Evolutionary conservation across 2,888 invertebrate genomes (phyloP), one percentile per base, ranked within the genome.

Genomic region (Noctua pronuba): DNA sequence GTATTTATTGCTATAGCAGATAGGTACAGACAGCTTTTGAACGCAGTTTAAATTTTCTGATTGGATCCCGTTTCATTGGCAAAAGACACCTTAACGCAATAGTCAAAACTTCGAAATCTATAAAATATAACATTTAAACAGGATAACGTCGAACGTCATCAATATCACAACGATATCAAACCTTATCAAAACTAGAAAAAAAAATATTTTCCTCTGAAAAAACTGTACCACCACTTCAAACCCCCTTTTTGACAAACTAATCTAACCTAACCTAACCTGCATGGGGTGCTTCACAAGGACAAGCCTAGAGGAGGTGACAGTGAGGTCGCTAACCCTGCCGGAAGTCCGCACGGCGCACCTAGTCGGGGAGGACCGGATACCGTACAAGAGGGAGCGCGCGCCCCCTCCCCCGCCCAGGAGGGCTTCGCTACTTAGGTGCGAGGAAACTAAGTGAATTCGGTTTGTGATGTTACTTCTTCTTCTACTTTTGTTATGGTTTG

Each of bases 361-460:
- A 72, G 93, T 95, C 65, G 93, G 92, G 31, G 90, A 88, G 69
- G 89, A 89, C 72, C 83, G 86, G 77, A 85, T 91, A 31, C 78
- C 90, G 76, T 93, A 91, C 93, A 91, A 89, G 90, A 84, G 94
- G 86, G 90, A 89, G 84, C 92, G 79, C 28, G 83, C 95, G 65
- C 95, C 95, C 75, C 93, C 94, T 85, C 96, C 96, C 89, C 96
- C 96, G 87, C 96, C 96, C 80, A 83, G 96, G 38, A 91, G 95
- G 73, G 91, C 92, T 69, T 94, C 95, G 21, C 93, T 94, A 74
- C 91, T 93, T 88, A 95, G 94, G 94, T 93, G 94, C 90, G 95
- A 93, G 82, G 94, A 93, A 87, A 86, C 91, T 84, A 90, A 87
- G 80, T 92, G 90, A 86, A 44, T n/a, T 88, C 91, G 95, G 95